phyloP scores from a whole-genome alignment of 2,797 vertebrate genomes.

The Gymnoscopelus braueri region DNA sequence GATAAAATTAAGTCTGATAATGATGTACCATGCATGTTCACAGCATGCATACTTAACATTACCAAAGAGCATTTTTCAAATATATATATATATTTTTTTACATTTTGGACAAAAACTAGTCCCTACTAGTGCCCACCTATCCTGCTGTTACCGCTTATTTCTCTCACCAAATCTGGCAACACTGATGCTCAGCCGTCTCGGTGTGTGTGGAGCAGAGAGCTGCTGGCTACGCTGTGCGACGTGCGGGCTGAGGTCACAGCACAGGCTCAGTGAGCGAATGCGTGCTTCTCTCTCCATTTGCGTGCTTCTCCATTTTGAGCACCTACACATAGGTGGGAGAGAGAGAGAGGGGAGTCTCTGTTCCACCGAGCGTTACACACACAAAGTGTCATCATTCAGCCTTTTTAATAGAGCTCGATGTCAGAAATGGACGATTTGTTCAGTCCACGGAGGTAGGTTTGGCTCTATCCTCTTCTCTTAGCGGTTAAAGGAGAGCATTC shows the following conservation, averaged over 20 bases:
- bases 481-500: constrained; percentile 58
- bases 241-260: constrained; percentile 97
- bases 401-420: constrained; percentile 78
- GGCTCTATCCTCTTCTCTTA: constrained; percentile 66
- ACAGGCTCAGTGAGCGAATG: constrained; percentile 94
- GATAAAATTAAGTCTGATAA: too few species aligned
- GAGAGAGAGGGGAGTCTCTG: constrained; percentile 72
- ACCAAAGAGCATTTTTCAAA: too few species aligned
- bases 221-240: constrained; percentile 87
- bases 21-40: too few species aligned
- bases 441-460: constrained; percentile 96
- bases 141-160: too few species aligned
- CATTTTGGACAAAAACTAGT: too few species aligned
- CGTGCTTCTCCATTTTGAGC: constrained; percentile 99
- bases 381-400: constrained; percentile 75
- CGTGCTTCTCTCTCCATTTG: constrained; percentile 87
- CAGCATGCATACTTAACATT: too few species aligned
- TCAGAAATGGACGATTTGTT: constrained; percentile 95
- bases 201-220: too few species aligned
- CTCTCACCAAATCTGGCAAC: too few species aligned
- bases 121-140: too few species aligned
- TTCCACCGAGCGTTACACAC: constrained; percentile 53
- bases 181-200: too few species aligned
- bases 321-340: constrained; percentile 84
- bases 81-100: too few species aligned